Conservation (phyloP, 2,888 invertebrate genomes). For the Apotomis betuletana region DNA sequence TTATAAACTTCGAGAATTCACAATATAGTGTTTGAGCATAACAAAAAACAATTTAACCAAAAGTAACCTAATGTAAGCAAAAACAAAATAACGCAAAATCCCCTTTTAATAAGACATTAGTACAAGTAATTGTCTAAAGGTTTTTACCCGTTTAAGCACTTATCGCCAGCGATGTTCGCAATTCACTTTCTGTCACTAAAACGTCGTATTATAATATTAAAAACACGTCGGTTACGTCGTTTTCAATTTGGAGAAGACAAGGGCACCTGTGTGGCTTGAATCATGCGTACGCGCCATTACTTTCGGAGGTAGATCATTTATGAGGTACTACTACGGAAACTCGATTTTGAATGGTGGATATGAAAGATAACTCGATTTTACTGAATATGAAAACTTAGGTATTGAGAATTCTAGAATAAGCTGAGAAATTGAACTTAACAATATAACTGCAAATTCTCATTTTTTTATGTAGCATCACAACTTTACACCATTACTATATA, state of each 20-base stretch:
- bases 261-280: slow-evolving; percentile 62
- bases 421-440: too few species aligned
- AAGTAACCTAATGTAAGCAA: slow-evolving; percentile 12
- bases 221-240: not conserved
- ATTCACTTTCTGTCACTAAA: slow-evolving; percentile 46
- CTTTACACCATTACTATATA: too few species aligned
- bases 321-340: slow-evolving; percentile 44
- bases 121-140: slow-evolving; percentile 37
- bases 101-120: slow-evolving; percentile 34
- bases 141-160: slow-evolving; percentile 47
- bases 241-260: slow-evolving; percentile 42
- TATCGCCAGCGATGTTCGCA: slow-evolving; percentile 49
- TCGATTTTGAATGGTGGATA: too few species aligned
- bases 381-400: too few species aligned
- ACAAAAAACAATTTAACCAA: not conserved
- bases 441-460: too few species aligned
- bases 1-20: too few species aligned
- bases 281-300: slow-evolving; percentile 50
- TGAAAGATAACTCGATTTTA: too few species aligned
- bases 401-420: too few species aligned
- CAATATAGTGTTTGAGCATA: too few species aligned
- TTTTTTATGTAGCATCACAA: too few species aligned
- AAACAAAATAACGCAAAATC: slow-evolving; percentile 25
- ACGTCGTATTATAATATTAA: not conserved
- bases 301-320: slow-evolving; percentile 47